Base-by-base conservation (phyloP, 2,113 vertebrate species). In the Odontesthes bonariensis region DNA sequence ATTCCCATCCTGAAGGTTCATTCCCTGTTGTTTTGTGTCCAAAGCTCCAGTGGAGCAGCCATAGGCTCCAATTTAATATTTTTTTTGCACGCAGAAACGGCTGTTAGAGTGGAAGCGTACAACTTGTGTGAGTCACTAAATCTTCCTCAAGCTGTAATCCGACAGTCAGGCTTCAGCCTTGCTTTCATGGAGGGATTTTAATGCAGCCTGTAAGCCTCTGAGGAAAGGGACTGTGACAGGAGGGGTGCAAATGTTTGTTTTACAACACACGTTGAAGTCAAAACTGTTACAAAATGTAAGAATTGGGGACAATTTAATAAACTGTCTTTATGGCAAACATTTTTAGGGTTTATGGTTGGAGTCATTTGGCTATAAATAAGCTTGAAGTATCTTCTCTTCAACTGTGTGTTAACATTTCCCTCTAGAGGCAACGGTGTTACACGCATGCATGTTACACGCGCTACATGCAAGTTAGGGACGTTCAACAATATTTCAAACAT, bases 121-220 rank as follows among this genome's bases (percentile, higher is more conserved):
- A 79, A 86, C 88, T 92, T 92, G 86, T 93, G 92, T 91, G 90
- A 83, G 86, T 92, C 81, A 87, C 91, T 95, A 96, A 97, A 94
- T 95, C 96, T 94, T 88, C 91, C 87, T 88, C 75, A 83, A 70
- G 85, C 69, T 47, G 86, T 97, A 96, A 98, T 97, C 96, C 96
- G 81, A 69, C 89, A 93, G 92, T 1, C 22, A 92, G 77, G 78
- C 84, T 83, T 68, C 85, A 87, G 88, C 79, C 73, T 84, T 85
- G 91, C 88, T 85, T 82, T 86, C 77, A 80, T 89, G 76, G 66
- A 84, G 77, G 95, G 96, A 97, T 97, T 96, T 95, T 86, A 87
- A 81, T 61, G 44, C 81, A 79, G 72, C 77, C 79, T 66, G 47
- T 87, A 92, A 92, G 84, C 87, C 85, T 74, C 76, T 84, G 76